Conservation (phyloP, 1,140 invertebrate genomes). For the Tetraneura akinire region DNA sequence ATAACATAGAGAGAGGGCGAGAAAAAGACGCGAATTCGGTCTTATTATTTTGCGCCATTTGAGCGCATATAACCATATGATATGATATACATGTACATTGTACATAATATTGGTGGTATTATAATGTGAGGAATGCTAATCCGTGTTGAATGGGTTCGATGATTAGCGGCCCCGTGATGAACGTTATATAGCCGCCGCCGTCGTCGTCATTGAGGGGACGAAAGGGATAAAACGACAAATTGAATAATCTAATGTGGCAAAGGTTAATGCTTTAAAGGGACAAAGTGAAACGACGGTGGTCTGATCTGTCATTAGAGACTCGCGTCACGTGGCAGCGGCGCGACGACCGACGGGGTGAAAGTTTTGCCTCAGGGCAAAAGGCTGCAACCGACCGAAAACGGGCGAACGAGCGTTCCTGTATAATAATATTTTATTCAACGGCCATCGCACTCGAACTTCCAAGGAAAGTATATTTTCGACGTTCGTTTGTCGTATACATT, state of each 20-base stretch:
- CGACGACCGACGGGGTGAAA: constrained; percentile 27
- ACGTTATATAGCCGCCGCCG: not conserved
- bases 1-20: no score
- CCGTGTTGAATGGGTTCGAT: constrained; percentile 39
- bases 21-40: no score
- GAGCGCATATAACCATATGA: not conserved
- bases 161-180: constrained; percentile 36
- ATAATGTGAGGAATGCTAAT: constrained; percentile 1
- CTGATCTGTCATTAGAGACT: constrained; percentile 51
- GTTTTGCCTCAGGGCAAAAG: constrained; percentile 40
- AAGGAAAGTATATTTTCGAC: not conserved
- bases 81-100: no score
- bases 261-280: constrained; percentile 42
- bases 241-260: constrained; percentile 48
- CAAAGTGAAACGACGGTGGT: constrained; percentile 31
- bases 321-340: constrained; percentile 35
- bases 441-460: not conserved
- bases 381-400: constrained; percentile 45
- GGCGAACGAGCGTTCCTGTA: not conserved
- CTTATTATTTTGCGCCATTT: constrained; percentile 26
- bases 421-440: constrained; percentile 12
- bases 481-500: no score
- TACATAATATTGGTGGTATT: no score
- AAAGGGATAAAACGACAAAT: constrained; percentile 36
- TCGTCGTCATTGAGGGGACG: not conserved